Evolutionary conservation across 2,888 invertebrate species (phyloP), one percentile per base, ranked within the genome.

Genomic region (Drosophila ustulata): DNA sequence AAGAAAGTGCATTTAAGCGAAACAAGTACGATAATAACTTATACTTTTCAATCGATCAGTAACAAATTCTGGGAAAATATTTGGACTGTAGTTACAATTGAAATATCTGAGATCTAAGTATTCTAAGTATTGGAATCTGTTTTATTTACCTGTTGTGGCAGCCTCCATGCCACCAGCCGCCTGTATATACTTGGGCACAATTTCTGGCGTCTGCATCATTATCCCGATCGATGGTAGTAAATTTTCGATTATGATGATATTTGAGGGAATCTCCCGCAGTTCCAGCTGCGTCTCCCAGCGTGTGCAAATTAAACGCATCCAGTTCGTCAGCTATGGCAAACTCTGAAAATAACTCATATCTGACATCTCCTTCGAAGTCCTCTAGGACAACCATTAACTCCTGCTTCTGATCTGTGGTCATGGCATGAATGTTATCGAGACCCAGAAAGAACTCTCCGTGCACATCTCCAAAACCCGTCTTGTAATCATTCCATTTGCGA

Each of bases 381-480:
- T 46, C 26, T 11, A 46, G 2, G 1, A 46, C 1, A 5, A 46
- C 26, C 5, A 46, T 9, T 11, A 46, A 11, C 46, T 46, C 46
- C 6, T 46, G 46, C 26, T n/a, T 26, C n/a, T 25, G 23, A 11
- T 46, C 46, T 26, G 46, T n/a, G 9, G 46, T 46, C 25, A 46
- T 25, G 11, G n/a, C 46, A n/a, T 46, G 46, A 5, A 46, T 25
- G 0, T 46, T 46, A 2, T 46, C 46, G 11, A 46, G 25, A 11
- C 46, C 46, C 26, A 46, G 25, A 26, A 46, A 46, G n/a, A 26
- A 46, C 26, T 46, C 46, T 6, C 46, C 46, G n/a, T 28, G 5
- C 11, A 46, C n/a, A 26, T 46, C 26, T 26, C 46, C 46, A 6
- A 46, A 46, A n/a, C 46, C 46, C 1, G 11, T 13, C 26, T 46